Base-by-base conservation (phyloP, 2,888 invertebrate genomes). In the Tipula helvola region DNA sequence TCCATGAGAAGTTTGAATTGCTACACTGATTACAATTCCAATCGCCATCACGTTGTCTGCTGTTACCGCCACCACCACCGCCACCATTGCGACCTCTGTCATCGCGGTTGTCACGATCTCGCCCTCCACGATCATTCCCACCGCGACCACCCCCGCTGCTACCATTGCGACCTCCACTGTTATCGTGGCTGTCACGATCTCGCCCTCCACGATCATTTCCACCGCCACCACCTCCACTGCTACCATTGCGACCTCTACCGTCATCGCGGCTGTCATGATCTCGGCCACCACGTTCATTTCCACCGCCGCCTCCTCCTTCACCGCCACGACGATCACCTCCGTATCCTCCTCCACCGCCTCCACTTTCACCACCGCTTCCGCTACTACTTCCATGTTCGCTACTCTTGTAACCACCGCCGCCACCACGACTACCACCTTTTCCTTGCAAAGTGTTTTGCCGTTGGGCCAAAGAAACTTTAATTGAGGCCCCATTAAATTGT, bases 1-100 rank as follows among this genome's bases (percentile, higher is more conserved):
- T 94, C 98, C 98, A 99, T 0, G 98, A 96, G 91, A 99, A 99
- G 92, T 99, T 99, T 13, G 97, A 98, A 91, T 99, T 99, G 39
- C 96, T 96, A 90, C 98, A 98, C 89, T 95, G 96, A 0, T 96
- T 94, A 90, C 97, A 97, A 88, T 95, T 95, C 97, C 98, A 98
- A 90, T 98, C 97, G n/a, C 97, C 97, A 88, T 97, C 97, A 1
- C 97, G 94, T 86, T 96, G 95, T 83, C 95, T 93, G 87, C 94
- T 94, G 18, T 95, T 93, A 3, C 93, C 93, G 1, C 28, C 28
- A 28, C 93, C 92, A 0, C 93, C 92, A 0, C 93, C 92, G 0
- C 93, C 92, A 8, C 71, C 71, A 3, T 93, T 92, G 90, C 92
- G 90, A 90, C 91, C 92, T 13, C 92, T 91, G n/a, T 91, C 91